Conservation (phyloP, 2,888 invertebrate species). For the Mythimna albipuncta region DNA sequence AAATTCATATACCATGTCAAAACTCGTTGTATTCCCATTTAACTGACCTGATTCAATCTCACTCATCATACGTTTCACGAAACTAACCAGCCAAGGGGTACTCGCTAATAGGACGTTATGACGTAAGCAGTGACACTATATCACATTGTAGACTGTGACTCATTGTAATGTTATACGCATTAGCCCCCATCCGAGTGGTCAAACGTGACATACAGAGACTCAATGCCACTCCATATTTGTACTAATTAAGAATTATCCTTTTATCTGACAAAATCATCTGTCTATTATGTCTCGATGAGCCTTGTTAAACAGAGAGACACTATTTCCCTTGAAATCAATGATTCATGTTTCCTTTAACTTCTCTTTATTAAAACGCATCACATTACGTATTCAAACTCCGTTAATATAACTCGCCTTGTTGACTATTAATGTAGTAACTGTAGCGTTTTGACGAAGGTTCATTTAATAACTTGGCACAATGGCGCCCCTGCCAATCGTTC, state of each 20-base stretch:
- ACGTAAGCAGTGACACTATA: conserved; percentile 61
- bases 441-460: conserved; percentile 59
- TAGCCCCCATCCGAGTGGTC: conserved; percentile 66
- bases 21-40: conserved; percentile 31
- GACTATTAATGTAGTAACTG: conserved; percentile 66
- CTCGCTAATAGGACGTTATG: conserved; percentile 62
- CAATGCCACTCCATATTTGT: conserved; percentile 52
- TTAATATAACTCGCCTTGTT: conserved; percentile 68
- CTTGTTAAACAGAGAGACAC: conserved; percentile 6
- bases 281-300: conserved; percentile 16
- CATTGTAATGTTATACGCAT: conserved; percentile 66
- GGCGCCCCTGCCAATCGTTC: conserved; percentile 49
- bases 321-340: conserved; percentile 31
- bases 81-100: conserved; percentile 60
- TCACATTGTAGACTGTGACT: conserved; percentile 60
- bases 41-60: conserved; percentile 47
- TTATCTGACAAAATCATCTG: conserved; percentile 33
- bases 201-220: conserved; percentile 67
- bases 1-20: conserved; percentile 31
- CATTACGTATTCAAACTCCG: conserved; percentile 68
- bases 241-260: conserved; percentile 45
- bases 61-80: conserved; percentile 47
- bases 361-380: conserved; percentile 59
- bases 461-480: conserved; percentile 58
- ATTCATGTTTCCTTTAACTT: conserved; percentile 44